Evolutionary conservation across 2,888 invertebrate species (phyloP), one percentile per base, ranked within the genome.

Genomic region (Diaphora mendica): DNA sequence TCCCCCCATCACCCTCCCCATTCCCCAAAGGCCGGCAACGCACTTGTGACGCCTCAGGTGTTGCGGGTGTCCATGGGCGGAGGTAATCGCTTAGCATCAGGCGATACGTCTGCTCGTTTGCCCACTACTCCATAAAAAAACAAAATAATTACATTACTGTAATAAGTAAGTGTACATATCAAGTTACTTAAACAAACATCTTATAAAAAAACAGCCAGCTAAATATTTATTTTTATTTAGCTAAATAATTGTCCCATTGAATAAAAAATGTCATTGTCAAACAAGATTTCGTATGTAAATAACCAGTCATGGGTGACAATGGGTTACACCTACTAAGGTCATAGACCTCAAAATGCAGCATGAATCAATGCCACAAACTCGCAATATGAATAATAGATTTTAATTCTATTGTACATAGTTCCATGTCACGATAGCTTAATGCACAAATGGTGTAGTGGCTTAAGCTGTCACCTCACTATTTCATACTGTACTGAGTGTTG

Each of bases 341-440:
- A n/a, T 64, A 30, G 64, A 70, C 64, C 64, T 64, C 13, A 11
- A 67, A 17, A 33, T 39, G 35, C 39, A 35, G 7, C 4, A n/a
- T 51, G 15, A 55, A 35, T 68, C 13, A 55, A 9, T 35, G 55
- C 17, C 23, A 8, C 55, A 30, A 26, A 67, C 44, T 30, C n/a
- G 15, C 35, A 42, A 66, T n/a, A 70, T 70, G 68, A 68, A 68
- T 68, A 68, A 68, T 35, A 55, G 51, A 64, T 71, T 71, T 70
- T 17, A 33, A 33, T 71, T 71, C 71, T 48, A 48, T 64, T 71
- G 64, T 62, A 64, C 7, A n/a, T 42, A 48, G 35, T 35, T 7
- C 51, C 44, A 8, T 33, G 71, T 71, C 64, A 64, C 42, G 30
- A 30, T 62, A 62, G 17, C 15, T 30, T 59, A 59, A 26, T 11